Conservation (phyloP, 2,888 invertebrate genomes). For the Heliconius aoede region DNA sequence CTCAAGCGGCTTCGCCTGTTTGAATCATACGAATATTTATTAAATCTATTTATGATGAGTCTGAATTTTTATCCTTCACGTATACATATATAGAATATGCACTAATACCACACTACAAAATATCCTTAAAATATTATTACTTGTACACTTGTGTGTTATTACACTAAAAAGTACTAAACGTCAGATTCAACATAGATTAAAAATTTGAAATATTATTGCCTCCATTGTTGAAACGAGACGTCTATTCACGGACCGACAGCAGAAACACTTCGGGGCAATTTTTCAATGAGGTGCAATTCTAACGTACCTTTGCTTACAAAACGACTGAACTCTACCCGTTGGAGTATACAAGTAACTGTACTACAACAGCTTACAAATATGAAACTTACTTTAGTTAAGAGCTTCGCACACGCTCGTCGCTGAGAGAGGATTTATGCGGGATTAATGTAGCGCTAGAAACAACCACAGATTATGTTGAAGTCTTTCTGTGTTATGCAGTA, state of each 20-base stretch:
- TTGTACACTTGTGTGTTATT: no score
- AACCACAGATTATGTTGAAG: neutral
- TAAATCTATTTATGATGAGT: no score
- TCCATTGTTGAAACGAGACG: slow-evolving; percentile 17
- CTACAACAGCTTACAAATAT: slow-evolving; percentile 1
- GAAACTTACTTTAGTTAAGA: slow-evolving; percentile 17
- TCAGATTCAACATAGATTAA: slow-evolving; percentile 9
- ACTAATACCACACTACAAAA: neutral
- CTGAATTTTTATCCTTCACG: no score
- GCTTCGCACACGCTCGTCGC: slow-evolving; percentile 11
- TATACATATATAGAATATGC: no score
- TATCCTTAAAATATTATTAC: neutral
- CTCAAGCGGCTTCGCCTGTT: no score
- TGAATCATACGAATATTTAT: no score
- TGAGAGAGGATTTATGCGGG: slow-evolving; percentile 7
- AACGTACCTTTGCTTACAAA: slow-evolving; percentile 24
- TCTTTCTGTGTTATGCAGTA: neutral
- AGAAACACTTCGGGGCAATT: slow-evolving; percentile 25
- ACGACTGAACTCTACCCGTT: slow-evolving; percentile 5
- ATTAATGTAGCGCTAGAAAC: neutral
- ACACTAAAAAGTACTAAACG: neutral
- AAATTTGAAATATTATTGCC: slow-evolving; percentile 26
- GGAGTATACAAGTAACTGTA: neutral
- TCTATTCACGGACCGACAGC: slow-evolving; percentile 13
- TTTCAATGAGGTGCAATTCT: slow-evolving; percentile 23